These are phyloP conservation scores for Chrysopilus asiliformis DNA, from an alignment of 2,888 invertebrate genomes.

Conservation along the genomic window DNA sequence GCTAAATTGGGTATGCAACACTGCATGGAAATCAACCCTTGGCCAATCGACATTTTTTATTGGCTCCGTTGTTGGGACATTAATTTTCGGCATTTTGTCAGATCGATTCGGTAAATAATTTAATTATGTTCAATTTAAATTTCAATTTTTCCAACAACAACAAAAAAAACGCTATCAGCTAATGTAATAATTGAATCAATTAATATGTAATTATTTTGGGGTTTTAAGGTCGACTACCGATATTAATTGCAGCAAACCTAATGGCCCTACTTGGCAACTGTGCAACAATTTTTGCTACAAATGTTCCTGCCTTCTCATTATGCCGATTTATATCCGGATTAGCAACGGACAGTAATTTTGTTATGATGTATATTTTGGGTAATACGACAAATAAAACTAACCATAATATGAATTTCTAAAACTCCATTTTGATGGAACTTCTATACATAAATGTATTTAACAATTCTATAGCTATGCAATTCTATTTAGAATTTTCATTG, in stretches of 20 bases:
- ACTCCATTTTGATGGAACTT: no score
- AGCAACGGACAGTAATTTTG: conserved; percentile 45
- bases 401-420: no score
- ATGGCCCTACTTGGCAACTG: conserved; percentile 41
- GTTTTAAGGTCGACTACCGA: conserved; percentile 38
- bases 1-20: conserved; percentile 45
- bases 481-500: no score
- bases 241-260: conserved; percentile 40
- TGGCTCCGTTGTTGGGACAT: conserved; percentile 44
- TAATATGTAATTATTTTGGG: conserved; percentile 2
- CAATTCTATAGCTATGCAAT: no score
- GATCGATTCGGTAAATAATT: conserved; percentile 36
- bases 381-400: no score
- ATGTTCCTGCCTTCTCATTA: conserved; percentile 36
- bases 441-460: no score
- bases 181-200: not conserved
- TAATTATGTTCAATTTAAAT: not conserved
- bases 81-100: conserved; percentile 42
- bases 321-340: conserved; percentile 44
- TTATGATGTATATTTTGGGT: conserved; percentile 51
- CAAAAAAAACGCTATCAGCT: not conserved
- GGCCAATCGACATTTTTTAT: conserved; percentile 49
- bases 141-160: not conserved
- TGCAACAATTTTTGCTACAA: conserved; percentile 37
- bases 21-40: conserved; percentile 43